Percentiles rank a stretch among this genome's conserved stretches.
Conservation (phyloP, 2,113 vertebrate genomes). For the Colius striatus region DNA sequence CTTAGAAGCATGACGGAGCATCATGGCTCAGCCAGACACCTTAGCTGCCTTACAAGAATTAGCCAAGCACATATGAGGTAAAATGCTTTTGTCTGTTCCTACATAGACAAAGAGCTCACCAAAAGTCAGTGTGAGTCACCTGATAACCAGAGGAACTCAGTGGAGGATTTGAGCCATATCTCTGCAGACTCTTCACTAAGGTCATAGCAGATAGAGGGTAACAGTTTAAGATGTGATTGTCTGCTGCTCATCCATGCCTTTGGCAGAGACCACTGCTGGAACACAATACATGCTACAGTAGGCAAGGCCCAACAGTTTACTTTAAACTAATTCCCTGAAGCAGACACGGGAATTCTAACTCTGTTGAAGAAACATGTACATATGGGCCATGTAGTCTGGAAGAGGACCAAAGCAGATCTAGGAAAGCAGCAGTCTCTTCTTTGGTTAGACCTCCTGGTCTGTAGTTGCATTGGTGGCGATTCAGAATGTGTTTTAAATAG, state of each 20-base stretch:
- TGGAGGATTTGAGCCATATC: neutral
- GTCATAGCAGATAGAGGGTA: neutral
- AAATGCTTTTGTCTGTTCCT: neutral
- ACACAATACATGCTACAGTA: fast-evolving
- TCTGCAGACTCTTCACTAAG: neutral
- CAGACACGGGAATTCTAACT: neutral
- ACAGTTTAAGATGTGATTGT: neutral
- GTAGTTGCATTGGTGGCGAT: neutral
- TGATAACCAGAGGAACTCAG: neutral
- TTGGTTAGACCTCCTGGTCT: neutral
- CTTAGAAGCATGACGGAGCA: fast-evolving
- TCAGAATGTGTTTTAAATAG: neutral
- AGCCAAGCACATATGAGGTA: neutral
- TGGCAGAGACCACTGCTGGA: fast-evolving
- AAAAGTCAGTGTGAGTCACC: neutral
- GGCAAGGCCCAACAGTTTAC: neutral
- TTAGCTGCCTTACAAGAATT: neutral
- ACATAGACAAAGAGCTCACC: neutral
- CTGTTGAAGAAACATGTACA: neutral
- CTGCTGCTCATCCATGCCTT: neutral
- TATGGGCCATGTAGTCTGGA: no score
- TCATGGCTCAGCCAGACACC: fast-evolving
- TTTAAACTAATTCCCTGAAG: neutral
- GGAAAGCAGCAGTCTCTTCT: neutral
- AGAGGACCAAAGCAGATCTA: neutral